Evolutionary conservation across 1,140 invertebrate species (phyloP).

Genomic region (Apolygus lucorum): DNA sequence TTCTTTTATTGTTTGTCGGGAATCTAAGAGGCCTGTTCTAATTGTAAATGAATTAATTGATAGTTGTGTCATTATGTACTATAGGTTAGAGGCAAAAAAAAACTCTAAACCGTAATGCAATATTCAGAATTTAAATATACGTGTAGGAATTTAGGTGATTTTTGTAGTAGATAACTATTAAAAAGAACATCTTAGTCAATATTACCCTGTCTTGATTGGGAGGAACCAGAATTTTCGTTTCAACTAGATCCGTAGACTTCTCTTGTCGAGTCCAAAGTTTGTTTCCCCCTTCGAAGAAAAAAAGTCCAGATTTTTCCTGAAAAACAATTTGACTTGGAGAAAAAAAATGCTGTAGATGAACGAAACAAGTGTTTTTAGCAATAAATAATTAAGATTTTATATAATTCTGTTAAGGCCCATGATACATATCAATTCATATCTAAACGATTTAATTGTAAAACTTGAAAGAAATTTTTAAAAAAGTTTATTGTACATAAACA

Average conservation of each 20-base stretch:
- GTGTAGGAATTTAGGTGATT: slow-evolving; percentile 3
- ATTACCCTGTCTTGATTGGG: not conserved
- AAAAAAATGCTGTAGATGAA: not conserved
- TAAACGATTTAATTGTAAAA: slow-evolving; percentile 19
- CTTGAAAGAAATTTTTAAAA: slow-evolving; percentile 16
- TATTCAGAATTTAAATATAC: slow-evolving; percentile 20
- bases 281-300: too few relatives aligned
- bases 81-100: slow-evolving; percentile 22
- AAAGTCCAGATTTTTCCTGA: too few relatives aligned
- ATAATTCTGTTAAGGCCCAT: slow-evolving; percentile 24
- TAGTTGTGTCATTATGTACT: slow-evolving; percentile 29
- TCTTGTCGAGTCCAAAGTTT: too few relatives aligned
- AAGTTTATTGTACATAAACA: slow-evolving; percentile 15
- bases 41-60: slow-evolving; percentile 29
- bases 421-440: slow-evolving; percentile 28
- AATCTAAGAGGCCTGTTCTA: slow-evolving; percentile 32
- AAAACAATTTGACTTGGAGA: not conserved
- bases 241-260: not conserved
- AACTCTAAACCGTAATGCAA: slow-evolving; percentile 8
- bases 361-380: slow-evolving; percentile 19
- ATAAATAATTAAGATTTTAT: slow-evolving; percentile 20
- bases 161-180: slow-evolving; percentile 5
- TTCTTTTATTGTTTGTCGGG: slow-evolving; percentile 5
- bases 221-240: not conserved
- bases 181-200: not conserved